These are phyloP conservation scores for Platyscapa corneri DNA, from an alignment of 1,140 invertebrate species.

Conservation along the genomic window DNA sequence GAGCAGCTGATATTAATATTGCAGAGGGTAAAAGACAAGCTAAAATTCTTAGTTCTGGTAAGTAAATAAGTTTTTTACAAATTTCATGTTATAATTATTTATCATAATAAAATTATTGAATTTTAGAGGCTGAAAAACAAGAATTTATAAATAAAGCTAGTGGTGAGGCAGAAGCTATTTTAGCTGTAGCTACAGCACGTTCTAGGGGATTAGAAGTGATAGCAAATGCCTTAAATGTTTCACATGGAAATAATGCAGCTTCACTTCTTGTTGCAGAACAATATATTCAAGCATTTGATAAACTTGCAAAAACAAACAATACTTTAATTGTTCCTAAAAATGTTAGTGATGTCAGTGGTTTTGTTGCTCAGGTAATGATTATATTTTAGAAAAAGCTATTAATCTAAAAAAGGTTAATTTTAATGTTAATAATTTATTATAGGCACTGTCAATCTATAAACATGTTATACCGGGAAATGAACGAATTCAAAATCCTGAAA, in stretches of 20 bases:
- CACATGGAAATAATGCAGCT: slow-evolving; percentile 90
- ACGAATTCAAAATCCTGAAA: not conserved
- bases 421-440: slow-evolving; percentile 56
- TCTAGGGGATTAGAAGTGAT: slow-evolving; percentile 86
- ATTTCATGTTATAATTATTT: not conserved
- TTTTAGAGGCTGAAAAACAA: slow-evolving; percentile 86
- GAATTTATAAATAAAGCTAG: slow-evolving; percentile 89
- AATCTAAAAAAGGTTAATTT: not conserved
- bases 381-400: slow-evolving; percentile 9
- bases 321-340: slow-evolving; percentile 96
- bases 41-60: slow-evolving; percentile 94
- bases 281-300: slow-evolving; percentile 94
- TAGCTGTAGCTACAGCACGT: slow-evolving; percentile 89
- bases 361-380: slow-evolving; percentile 86
- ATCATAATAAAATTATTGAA: no score
- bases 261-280: slow-evolving; percentile 95
- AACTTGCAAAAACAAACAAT: slow-evolving; percentile 94
- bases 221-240: slow-evolving; percentile 79
- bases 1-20: slow-evolving; percentile 97
- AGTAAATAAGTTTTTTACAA: slow-evolving; percentile 29
- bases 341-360: slow-evolving; percentile 86
- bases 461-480: slow-evolving; percentile 73
- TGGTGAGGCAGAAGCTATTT: slow-evolving; percentile 91
- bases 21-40: slow-evolving; percentile 95
- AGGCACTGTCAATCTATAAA: slow-evolving; percentile 84